Conservation (phyloP, 2,797 vertebrate genomes). For the Poecilia wingei region DNA sequence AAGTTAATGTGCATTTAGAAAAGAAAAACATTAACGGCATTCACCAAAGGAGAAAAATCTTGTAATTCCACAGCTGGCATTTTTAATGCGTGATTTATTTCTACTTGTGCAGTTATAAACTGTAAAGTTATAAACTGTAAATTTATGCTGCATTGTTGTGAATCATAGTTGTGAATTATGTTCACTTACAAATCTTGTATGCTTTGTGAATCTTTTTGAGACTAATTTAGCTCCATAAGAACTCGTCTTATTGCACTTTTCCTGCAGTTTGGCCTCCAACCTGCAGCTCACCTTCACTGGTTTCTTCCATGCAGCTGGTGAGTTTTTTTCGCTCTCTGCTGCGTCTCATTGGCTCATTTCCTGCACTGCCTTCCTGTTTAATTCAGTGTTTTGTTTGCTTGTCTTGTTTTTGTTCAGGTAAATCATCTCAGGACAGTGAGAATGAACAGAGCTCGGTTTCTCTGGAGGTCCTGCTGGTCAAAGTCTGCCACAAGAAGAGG, state of each 20-base stretch:
- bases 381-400: background rate
- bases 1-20: too few relatives aligned
- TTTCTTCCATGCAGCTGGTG: slow-evolving; percentile 98
- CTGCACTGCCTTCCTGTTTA: background rate
- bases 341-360: background rate
- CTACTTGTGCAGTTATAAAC: too few relatives aligned
- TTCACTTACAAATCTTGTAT: too few relatives aligned
- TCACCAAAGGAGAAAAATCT: too few relatives aligned
- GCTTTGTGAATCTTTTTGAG: too few relatives aligned
- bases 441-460: slow-evolving; percentile 97
- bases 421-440: slow-evolving; percentile 94
- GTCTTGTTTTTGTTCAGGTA: slow-evolving; percentile 80
- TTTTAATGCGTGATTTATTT: too few relatives aligned
- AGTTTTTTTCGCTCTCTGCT: slow-evolving; percentile 49
- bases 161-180: too few relatives aligned
- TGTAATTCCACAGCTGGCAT: too few relatives aligned
- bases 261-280: slow-evolving; percentile 88
- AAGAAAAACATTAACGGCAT: too few relatives aligned
- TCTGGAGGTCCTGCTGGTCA: slow-evolving; percentile 96
- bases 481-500: slow-evolving; percentile 99
- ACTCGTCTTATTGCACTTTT: background rate
- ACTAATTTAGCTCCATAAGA: background rate
- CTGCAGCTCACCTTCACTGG: slow-evolving; percentile 97
- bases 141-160: too few relatives aligned
- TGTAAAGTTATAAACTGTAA: too few relatives aligned